Base-by-base conservation (phyloP, 2,113 vertebrate genomes). In the Euleptes europaea region DNA sequence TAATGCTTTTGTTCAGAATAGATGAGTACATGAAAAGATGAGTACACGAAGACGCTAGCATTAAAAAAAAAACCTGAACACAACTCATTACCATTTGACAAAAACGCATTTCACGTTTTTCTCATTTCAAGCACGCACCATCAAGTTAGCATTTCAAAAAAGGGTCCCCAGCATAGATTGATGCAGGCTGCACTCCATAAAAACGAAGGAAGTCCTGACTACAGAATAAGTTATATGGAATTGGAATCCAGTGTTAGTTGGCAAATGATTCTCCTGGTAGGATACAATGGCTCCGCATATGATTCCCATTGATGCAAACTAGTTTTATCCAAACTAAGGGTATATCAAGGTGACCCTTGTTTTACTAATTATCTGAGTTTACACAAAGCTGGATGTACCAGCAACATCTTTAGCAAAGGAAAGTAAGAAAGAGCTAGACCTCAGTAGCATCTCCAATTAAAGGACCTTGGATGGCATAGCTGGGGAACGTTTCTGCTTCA, bases 121-220 rank as follows among this genome's bases (percentile, higher is more conserved):
- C 54, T 65, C 42, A 72, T 78, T 78, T 72, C 42, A 63, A 72
- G 40, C 38, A 67, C 51, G 31, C 70, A 70, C 21, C 28, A 78
- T 78, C 78, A 69, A 28, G 38, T 78, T 78, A 78, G 40, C 80
- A 72, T 83, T 77, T 86, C 63, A 51, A 86, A 86, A n/a, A 44
- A 31, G 26, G 40, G 17, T 23, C 26, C 31, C 47, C 51, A 28
- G 47, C 47, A 38, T 51, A 47, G 57, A 66, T 49, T 31, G 57
- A 86, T 86, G 51, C 65, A 85, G 54, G 31, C 33, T 88, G 33
- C 69, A 84, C 4, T 40, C 31, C 8, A 5, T 47, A 44, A 81
- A 76, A 38, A 5, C 35, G n/a, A 49, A 42, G 21, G 63, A 40
- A 66, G 60, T 23, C 47, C 38, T 35, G 38, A 78, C 19, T 21